Base-by-base conservation (phyloP, 2,113 vertebrate genomes). In the Boleophthalmus pectinirostris region DNA sequence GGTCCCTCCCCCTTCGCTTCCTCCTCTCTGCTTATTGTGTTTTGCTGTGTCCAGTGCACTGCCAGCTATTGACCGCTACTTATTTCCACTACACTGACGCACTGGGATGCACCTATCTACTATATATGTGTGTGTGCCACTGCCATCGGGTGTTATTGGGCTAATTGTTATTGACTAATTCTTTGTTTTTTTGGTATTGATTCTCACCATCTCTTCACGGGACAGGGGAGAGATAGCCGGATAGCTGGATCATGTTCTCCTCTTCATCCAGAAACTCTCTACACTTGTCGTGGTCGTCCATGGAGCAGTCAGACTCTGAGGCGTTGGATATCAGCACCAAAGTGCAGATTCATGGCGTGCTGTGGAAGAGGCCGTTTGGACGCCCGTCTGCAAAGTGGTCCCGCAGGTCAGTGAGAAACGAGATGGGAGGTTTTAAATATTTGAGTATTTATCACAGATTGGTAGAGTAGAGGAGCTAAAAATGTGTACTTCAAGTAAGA, bases 281-380 rank as follows among this genome's bases (percentile, higher is more conserved):
- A 94, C 94, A 96, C 10, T 87, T 92, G 47, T 94, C 95, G 63
- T 96, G 96, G 90, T 92, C 93, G 0, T 97, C 95, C 83, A 96
- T 98, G 95, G 98, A 99, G 86, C 96, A 95, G 80, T 83, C 95
- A 0, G 97, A 98, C 85, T 89, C 93, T 0, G 95, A 98, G 24
- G 93, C 90, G 63, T 79, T 98, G 93, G 96, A 98, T 87, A 95
- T 98, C 92, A 98, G 96, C 93, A 98, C 96, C 88, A 98, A 98
- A 89, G 98, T 99, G 93, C 98, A 99, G 92, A 93, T 98, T 60
- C 95, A 97, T 0, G 98, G 98, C 0, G 95, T 99, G 46, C 93
- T 98, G 89, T 99, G 97, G 98, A 99, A 99, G 88, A 95, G 96
- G 91, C 96, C 97, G 2, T 97, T 98, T 0, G 97, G 96, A 83